These are phyloP conservation scores for Pyrgilauda ruficollis DNA, from an alignment of 2,113 vertebrate species.

Conservation along the genomic window DNA sequence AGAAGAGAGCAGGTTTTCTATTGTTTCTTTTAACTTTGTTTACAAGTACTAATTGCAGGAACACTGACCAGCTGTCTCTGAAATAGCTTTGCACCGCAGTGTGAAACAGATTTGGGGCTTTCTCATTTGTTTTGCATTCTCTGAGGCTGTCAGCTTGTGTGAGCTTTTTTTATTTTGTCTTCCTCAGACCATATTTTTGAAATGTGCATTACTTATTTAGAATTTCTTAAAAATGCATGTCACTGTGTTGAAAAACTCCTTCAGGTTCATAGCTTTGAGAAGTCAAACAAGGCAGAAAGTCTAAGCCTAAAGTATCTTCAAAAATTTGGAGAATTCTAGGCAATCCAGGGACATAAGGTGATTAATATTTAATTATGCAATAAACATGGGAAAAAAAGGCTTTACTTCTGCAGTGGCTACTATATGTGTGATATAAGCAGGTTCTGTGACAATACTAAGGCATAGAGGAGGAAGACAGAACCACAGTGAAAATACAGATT, in stretches of 20 bases:
- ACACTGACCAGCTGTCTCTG: neutral
- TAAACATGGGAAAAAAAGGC: neutral
- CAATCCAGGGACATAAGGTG: neutral
- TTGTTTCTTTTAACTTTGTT: neutral
- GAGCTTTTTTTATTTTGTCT: neutral
- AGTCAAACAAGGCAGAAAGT: neutral
- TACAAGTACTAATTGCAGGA: neutral
- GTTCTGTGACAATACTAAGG: neutral
- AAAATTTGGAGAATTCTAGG: neutral
- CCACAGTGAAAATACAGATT: neutral
- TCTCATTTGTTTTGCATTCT: neutral
- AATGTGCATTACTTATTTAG: conserved; percentile 23
- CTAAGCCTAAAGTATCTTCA: neutral
- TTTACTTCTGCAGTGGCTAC: neutral
- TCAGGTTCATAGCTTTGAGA: neutral
- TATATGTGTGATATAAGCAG: neutral
- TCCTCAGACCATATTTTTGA: neutral
- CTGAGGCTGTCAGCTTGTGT: neutral
- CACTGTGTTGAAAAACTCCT: neutral
- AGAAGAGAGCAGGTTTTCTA: neutral
- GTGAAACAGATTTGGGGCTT: neutral
- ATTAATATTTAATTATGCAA: neutral
- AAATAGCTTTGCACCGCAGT: neutral
- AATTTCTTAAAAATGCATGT: conserved; percentile 33
- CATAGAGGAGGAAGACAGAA: neutral